Percentiles rank a stretch among this genome's conserved stretches.
phyloP scores from a whole-genome alignment of 2,797 vertebrate species.

The Botia kubotai region DNA sequence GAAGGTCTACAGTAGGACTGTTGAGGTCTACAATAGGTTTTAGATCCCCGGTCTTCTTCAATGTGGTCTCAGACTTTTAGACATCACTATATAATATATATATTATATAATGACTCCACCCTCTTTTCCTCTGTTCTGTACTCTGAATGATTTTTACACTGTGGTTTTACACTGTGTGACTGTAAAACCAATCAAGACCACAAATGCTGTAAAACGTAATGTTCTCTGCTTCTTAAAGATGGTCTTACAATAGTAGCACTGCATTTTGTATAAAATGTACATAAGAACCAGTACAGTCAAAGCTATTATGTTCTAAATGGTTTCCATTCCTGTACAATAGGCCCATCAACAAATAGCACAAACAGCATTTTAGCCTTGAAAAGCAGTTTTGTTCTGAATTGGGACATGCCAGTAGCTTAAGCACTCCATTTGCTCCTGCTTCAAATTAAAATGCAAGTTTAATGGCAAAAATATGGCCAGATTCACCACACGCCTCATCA shows the following conservation, averaged over 20 bases:
- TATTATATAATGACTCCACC: background rate
- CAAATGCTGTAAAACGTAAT: background rate
- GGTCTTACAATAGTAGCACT: background rate
- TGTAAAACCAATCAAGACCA: background rate
- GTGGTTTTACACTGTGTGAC: background rate
- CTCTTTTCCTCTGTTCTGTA: too few relatives aligned
- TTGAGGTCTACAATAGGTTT: too few relatives aligned
- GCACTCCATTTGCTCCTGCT: background rate
- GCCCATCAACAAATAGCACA: background rate
- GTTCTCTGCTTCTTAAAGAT: background rate
- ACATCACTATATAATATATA: background rate
- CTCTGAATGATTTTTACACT: too few relatives aligned
- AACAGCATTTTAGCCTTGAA: background rate
- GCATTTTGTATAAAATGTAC: background rate
- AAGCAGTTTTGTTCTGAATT: constrained; percentile 24
- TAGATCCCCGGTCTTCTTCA: background rate
- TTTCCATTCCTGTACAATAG: background rate
- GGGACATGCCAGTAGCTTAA: background rate
- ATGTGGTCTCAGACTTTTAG: background rate
- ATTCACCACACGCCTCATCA: background rate
- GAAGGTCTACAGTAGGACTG: constrained; percentile 1
- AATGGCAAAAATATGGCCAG: constrained; percentile 10
- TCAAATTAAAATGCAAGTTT: constrained; percentile 8
- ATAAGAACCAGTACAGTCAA: background rate
- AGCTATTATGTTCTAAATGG: constrained; percentile 4